A percentile compares a stretch with the other conserved stretches of the same genome.
Evolutionary conservation across 2,113 vertebrate species (phyloP).

Genomic region (Loxodonta africana): DNA sequence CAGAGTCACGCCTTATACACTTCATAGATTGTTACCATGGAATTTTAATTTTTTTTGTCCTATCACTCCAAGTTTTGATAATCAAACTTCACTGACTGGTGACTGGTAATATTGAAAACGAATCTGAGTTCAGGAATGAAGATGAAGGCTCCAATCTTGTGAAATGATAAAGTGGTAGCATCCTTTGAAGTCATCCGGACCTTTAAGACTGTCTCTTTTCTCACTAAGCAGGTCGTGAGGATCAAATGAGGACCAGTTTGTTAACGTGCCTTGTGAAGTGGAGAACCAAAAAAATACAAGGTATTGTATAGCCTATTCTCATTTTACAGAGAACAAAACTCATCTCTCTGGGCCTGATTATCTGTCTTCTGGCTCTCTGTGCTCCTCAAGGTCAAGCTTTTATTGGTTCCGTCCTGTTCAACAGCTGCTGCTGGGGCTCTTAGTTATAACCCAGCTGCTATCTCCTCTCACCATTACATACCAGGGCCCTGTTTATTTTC

Average conservation of each 20-base stretch:
- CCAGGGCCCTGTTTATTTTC: constrained; percentile 60
- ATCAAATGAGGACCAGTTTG: neutral
- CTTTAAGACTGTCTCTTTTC: neutral
- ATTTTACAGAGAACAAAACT: constrained; percentile 55
- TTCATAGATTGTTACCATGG: neutral
- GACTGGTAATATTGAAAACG: neutral
- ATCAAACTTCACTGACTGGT: neutral
- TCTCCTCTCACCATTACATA: constrained; percentile 1
- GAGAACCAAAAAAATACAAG: constrained; percentile 22
- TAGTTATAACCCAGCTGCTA: constrained; percentile 56
- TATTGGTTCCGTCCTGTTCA: constrained; percentile 48
- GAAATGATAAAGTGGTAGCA: constrained; percentile 28
- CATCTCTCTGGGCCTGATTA: neutral
- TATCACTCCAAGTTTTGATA: neutral
- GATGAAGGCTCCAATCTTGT: neutral
- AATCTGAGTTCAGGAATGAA: neutral
- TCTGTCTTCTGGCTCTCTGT: constrained; percentile 70
- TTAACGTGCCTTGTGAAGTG: constrained; percentile 49
- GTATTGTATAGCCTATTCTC: neutral
- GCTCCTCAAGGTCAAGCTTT: constrained; percentile 72
- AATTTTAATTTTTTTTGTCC: neutral
- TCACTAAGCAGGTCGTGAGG: neutral
- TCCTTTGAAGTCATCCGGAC: neutral
- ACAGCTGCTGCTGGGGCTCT: neutral
- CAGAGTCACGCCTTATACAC: neutral